These are phyloP conservation scores for Thermophis baileyi DNA, from an alignment of 2,113 vertebrate species.

Conservation along the genomic window DNA sequence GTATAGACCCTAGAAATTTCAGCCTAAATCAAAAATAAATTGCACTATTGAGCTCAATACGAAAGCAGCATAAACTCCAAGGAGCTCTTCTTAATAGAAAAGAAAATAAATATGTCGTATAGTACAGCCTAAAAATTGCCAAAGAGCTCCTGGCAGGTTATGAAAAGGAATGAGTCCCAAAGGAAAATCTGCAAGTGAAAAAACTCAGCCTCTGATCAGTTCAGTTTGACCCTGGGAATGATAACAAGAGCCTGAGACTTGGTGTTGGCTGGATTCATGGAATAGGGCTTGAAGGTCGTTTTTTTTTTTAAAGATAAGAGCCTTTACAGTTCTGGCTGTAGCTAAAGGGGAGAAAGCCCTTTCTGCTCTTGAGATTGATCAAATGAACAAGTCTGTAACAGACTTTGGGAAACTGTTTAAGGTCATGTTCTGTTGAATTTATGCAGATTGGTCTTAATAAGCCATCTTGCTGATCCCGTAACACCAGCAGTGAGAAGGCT, in stretches of 20 bases:
- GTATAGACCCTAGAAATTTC: neutral
- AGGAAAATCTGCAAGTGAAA: neutral
- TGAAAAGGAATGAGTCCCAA: neutral
- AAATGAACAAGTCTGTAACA: neutral
- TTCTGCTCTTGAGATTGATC: slow-evolving; percentile 9
- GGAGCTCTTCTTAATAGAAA: neutral
- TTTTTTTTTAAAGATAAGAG: neutral
- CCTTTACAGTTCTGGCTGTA: neutral
- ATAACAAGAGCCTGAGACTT: neutral
- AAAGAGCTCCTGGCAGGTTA: slow-evolving; percentile 13
- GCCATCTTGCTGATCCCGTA: slow-evolving; percentile 13
- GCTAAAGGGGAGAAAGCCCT: neutral
- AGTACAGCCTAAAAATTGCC: neutral
- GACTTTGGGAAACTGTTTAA: neutral
- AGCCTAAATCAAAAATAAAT: neutral
- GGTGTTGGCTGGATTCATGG: neutral
- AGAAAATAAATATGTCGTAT: neutral
- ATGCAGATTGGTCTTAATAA: slow-evolving; percentile 3
- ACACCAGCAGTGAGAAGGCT: neutral
- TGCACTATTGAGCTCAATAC: neutral
- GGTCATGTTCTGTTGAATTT: neutral
- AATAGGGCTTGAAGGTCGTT: neutral
- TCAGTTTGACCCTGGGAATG: slow-evolving; percentile 4
- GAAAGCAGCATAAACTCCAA: slow-evolving; percentile 4
- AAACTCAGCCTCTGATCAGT: neutral